phyloP scores from a whole-genome alignment of 2,113 vertebrate genomes.

The Catharus bicknelli region DNA sequence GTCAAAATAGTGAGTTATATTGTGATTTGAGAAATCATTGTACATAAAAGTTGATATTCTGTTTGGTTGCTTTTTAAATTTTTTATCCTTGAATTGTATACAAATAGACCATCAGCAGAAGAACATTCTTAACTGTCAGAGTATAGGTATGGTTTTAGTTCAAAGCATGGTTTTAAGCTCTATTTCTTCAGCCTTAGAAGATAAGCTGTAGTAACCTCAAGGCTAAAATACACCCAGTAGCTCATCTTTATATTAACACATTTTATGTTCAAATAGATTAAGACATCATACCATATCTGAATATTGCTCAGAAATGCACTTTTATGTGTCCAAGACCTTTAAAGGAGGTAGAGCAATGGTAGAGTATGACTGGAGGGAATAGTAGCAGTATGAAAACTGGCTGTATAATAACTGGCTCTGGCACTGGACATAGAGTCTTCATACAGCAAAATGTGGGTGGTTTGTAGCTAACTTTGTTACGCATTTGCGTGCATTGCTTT shows the following conservation, averaged over 20 bases:
- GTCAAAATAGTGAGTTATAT: not conserved
- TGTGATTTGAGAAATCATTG: not conserved
- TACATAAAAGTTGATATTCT: not conserved
- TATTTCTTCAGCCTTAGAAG: not conserved
- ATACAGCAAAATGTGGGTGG: not conserved
- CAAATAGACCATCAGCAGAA: not conserved
- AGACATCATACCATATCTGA: not conserved
- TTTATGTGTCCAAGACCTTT: not conserved
- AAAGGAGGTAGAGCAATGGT: not conserved
- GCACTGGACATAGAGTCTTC: not conserved
- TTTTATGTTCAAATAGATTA: not conserved
- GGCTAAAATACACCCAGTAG: not conserved
- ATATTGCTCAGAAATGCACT: not conserved
- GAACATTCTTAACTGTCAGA: not conserved
- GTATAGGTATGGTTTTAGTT: not conserved
- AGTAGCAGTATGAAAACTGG: not conserved
- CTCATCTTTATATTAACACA: not conserved
- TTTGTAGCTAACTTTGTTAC: not conserved
- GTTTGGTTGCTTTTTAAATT: not conserved
- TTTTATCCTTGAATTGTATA: not conserved
- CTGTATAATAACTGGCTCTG: not conserved
- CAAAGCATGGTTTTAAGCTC: not conserved
- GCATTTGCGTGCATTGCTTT: accelerated
- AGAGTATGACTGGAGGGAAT: not conserved
- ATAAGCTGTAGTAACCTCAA: not conserved